Evolutionary conservation across 1,140 invertebrate species (phyloP).

Genomic region (Psilanteris sp.): DNA sequence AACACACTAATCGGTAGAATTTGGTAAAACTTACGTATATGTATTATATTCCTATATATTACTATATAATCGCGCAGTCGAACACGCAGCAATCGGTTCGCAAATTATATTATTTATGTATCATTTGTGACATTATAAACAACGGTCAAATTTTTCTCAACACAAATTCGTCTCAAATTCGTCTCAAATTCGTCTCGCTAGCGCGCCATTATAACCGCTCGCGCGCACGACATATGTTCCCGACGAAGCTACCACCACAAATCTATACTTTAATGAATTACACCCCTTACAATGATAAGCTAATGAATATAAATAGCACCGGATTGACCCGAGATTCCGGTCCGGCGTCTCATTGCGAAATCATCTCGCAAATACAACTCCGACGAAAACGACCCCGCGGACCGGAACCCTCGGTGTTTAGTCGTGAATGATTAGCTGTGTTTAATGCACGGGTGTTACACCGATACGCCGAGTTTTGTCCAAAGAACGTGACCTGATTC

Average conservation of each 20-base stretch:
- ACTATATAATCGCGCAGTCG: no score
- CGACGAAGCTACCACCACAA: no score
- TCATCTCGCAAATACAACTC: slow-evolving; percentile 6
- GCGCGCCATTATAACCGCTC: slow-evolving; percentile 19
- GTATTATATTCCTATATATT: no score
- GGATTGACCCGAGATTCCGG: slow-evolving; percentile 11
- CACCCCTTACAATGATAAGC: not conserved
- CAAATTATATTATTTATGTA: no score
- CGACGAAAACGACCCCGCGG: slow-evolving; percentile 6
- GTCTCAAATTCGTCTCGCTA: slow-evolving; percentile 6
- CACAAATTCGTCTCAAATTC: no score
- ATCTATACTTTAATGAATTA: slow-evolving; percentile 19
- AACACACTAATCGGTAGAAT: no score
- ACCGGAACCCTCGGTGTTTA: slow-evolving; percentile 13
- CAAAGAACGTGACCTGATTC: slow-evolving; percentile 49
- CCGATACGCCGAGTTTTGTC: slow-evolving; percentile 43
- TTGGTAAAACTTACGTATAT: no score
- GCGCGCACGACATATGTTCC: no score
- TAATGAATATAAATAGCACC: slow-evolving; percentile 37
- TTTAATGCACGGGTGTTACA: slow-evolving; percentile 34
- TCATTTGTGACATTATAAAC: no score
- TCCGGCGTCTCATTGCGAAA: slow-evolving; percentile 8
- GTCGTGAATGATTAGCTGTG: slow-evolving; percentile 44
- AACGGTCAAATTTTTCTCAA: no score
- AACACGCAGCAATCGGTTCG: no score